Evolutionary conservation across 37 sponge, comb jelly and placozoan species (phyloP), one percentile per base, ranked within the genome.

Genomic region (Aphrocallistes beatrix): DNA sequence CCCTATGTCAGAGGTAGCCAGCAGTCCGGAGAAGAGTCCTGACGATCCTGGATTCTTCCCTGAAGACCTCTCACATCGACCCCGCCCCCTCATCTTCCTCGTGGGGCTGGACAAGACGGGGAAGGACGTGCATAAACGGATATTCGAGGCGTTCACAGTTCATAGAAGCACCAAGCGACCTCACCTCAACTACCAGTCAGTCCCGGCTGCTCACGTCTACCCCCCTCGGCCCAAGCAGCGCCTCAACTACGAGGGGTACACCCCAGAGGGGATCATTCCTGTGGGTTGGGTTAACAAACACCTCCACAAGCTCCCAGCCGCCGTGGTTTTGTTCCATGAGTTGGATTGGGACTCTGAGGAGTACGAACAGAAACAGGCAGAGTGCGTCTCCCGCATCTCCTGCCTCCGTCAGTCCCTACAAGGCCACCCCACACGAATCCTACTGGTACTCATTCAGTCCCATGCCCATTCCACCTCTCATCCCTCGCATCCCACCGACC

Each of bases 341-440:
- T 86, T 97, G 84, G 98, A 97, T 86, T 97, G 98, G 98, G 81
- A 86, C 37, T 91, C 91, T 36, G 85, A 88, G 19, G 91, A 91
- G 37, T 97, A 93, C 95, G 91, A 91, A 1, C 92, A 92, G 86
- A 91, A 83, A 38, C 90, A 92, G 92, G 85, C 83, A n/a, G 98
- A 97, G 51, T 91, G 91, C 38, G 90, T 83, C 36, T 92, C 95
- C 38, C 85, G 82, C 37, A 39, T 89, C 30, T 42, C 84, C 51
- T 88, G 81, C 40, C 69, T 88, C 3, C 38, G 85, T 16, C 39
- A 82, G 21, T 39, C 42, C 1, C 40, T 86, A 19, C 82, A 81
- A 8, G 86, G 86, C 9, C 82, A 19, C 39, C 84, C 10, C 82
- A 86, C 86, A 21, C 38, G 45, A 1, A 16, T 86, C 1, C 37